These are phyloP conservation scores for Sprattus sprattus DNA, from an alignment of 2,113 vertebrate genomes.

Conservation along the genomic window DNA sequence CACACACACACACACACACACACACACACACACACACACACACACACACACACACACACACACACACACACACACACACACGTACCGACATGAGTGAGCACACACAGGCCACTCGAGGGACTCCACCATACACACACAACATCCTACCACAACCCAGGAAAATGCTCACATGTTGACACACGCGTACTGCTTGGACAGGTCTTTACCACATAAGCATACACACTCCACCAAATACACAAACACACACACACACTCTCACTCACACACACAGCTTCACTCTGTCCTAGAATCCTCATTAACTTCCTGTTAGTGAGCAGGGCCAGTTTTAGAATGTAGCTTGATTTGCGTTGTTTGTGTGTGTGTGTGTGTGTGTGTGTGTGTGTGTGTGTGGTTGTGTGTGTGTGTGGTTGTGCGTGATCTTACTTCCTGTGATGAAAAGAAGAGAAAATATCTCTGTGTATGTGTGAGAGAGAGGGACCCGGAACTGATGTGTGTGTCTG, in stretches of 20 bases:
- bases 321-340: not conserved
- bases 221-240: not conserved
- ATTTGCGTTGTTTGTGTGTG: not conserved
- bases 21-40: not conserved
- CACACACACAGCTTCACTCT: not conserved
- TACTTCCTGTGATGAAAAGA: not conserved
- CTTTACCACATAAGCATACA: not conserved
- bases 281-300: not conserved
- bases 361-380: not conserved
- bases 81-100: not conserved
- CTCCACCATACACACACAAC: not conserved
- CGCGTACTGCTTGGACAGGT: not conserved
- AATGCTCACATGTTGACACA: not conserved
- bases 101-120: not conserved
- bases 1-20: not conserved
- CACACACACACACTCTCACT: not conserved
- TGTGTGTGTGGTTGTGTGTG: not conserved
- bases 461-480: not conserved
- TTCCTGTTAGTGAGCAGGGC: not conserved
- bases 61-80: not conserved
- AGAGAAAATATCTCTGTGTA: not conserved
- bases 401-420: not conserved
- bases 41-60: not conserved
- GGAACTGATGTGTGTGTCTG: constrained; percentile 2
- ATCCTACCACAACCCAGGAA: not conserved